A percentile compares a stretch with the other conserved stretches of the same genome.
These are phyloP conservation scores for Cherax quadricarinatus DNA, from an alignment of 1,140 invertebrate species.

Conservation along the genomic window DNA sequence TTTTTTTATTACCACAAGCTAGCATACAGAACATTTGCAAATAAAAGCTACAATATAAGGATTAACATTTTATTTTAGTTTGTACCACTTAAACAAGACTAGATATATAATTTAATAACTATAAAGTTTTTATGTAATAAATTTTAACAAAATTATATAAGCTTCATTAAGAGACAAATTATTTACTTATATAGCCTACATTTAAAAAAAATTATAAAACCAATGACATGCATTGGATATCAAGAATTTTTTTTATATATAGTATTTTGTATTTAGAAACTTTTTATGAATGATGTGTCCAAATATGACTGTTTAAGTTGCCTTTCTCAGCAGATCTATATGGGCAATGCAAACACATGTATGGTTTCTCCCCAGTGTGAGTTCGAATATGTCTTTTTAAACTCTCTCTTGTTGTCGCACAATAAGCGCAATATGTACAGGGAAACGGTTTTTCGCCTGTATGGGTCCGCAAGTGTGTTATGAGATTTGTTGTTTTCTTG, in stretches of 20 bases:
- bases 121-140: neutral
- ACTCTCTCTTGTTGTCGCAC: constrained; percentile 45
- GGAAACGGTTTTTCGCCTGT: constrained; percentile 42
- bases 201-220: no score
- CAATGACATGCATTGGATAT: no score
- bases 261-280: neutral
- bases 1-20: no score
- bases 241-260: no score
- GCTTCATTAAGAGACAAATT: no score
- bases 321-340: constrained; percentile 31
- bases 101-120: neutral
- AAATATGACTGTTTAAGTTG: constrained; percentile 43
- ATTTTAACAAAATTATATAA: neutral
- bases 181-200: no score
- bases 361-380: constrained; percentile 61
- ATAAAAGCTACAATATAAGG: no score
- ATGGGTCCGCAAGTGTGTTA: constrained; percentile 37
- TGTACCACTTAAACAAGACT: neutral
- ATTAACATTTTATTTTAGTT: no score
- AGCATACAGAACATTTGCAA: no score
- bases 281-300: constrained; percentile 19
- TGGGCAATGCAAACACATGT: constrained; percentile 39
- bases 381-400: constrained; percentile 47
- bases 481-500: constrained; percentile 31
- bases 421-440: constrained; percentile 30